Conservation (phyloP, 2,888 invertebrate species). For the Apantesis nais region DNA sequence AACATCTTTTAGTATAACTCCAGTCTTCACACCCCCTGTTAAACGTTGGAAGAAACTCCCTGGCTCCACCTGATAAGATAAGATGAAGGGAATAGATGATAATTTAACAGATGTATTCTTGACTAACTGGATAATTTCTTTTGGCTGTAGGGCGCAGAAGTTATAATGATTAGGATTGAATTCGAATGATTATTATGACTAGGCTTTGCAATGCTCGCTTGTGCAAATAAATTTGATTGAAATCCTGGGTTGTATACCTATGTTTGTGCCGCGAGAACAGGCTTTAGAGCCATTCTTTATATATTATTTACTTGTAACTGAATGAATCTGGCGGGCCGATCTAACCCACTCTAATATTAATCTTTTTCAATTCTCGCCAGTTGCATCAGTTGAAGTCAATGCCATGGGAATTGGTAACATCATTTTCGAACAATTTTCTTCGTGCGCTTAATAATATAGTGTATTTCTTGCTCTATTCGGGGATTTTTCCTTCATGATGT, state of each 20-base stretch:
- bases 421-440: too few species aligned
- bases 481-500: too few species aligned
- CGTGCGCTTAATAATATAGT: too few species aligned
- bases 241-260: neutral
- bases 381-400: too few species aligned
- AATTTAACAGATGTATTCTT: too few species aligned
- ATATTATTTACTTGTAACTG: neutral
- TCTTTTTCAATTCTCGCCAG: too few species aligned
- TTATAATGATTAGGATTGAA: neutral
- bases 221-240: neutral
- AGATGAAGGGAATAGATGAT: neutral
- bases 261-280: neutral
- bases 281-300: neutral
- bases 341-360: too few species aligned
- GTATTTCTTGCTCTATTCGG: too few species aligned
- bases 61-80: constrained; percentile 88
- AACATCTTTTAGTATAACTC: constrained; percentile 96
- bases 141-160: neutral
- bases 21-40: constrained; percentile 92
- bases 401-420: too few species aligned
- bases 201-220: neutral
- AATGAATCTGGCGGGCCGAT: too few species aligned
- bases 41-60: constrained; percentile 91
- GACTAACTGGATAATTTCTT: neutral
- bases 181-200: neutral